These are phyloP conservation scores for Parthenolecanium corni DNA, from an alignment of 2,888 invertebrate species.

Conservation along the genomic window DNA sequence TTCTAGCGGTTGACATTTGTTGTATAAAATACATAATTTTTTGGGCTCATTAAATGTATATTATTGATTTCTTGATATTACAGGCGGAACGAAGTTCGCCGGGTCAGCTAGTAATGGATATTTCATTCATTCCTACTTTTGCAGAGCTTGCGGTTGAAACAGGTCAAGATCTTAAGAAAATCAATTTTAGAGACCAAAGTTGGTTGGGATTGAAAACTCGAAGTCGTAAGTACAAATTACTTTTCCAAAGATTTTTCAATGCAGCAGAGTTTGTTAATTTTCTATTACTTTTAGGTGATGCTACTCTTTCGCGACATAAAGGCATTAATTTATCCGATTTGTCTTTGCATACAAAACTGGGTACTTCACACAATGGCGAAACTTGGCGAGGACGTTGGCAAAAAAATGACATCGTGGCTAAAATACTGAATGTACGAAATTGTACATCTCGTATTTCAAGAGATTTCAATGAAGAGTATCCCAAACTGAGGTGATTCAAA, in stretches of 20 bases:
- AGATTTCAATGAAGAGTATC: conserved; percentile 98
- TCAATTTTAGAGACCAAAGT: conserved; percentile 94
- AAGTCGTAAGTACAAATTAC: conserved; percentile 52
- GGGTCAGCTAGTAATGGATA: too few relatives aligned
- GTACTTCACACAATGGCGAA: conserved; percentile 67
- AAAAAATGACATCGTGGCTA: conserved; percentile 94
- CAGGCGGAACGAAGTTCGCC: too few relatives aligned
- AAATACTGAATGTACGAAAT: conserved; percentile 78
- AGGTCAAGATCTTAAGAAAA: conserved; percentile 89
- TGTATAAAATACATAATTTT: too few relatives aligned
- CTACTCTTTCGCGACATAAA: conserved; percentile 91
- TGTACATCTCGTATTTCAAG: conserved; percentile 82
- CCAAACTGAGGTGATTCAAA: conserved; percentile 55
- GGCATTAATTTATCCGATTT: conserved; percentile 90
- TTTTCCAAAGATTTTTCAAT: background rate
- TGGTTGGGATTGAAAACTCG: conserved; percentile 92
- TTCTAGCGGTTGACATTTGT: too few relatives aligned
- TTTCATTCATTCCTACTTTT: conserved; percentile 33
- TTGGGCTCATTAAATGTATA: too few relatives aligned
- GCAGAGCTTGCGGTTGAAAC: conserved; percentile 72
- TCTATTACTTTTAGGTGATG: conserved; percentile 50
- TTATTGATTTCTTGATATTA: too few relatives aligned
- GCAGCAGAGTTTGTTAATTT: background rate
- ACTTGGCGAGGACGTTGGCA: conserved; percentile 95
- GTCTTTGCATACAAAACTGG: conserved; percentile 69